A percentile compares a stretch with the other conserved stretches of the same genome.
These are phyloP conservation scores for Batillaria attramentaria DNA, from an alignment of 1,140 invertebrate genomes.

Conservation along the genomic window DNA sequence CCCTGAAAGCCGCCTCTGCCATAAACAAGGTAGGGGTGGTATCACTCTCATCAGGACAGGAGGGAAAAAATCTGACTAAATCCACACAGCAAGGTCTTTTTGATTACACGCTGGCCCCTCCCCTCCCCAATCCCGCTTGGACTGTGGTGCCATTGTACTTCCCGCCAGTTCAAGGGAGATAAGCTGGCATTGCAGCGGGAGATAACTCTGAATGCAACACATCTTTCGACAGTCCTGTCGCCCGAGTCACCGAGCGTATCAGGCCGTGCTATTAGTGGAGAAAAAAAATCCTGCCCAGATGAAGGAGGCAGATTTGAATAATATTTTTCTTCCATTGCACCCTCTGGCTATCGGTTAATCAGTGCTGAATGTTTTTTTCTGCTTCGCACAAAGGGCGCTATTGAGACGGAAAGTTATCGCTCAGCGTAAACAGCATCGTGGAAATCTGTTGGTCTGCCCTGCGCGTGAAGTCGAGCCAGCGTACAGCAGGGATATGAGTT, in stretches of 20 bases:
- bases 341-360: slow-evolving; percentile 3
- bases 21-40: background rate
- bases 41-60: background rate
- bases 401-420: background rate
- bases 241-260: background rate
- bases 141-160: slow-evolving; percentile 14
- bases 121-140: background rate
- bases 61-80: background rate
- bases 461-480: background rate
- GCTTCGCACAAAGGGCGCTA: background rate
- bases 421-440: background rate
- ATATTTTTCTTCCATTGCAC: slow-evolving; percentile 15
- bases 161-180: slow-evolving; percentile 10
- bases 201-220: slow-evolving; percentile 23
- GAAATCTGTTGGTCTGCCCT: background rate
- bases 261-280: background rate
- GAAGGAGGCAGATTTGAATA: background rate
- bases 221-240: slow-evolving; percentile 14
- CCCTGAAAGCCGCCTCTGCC: background rate
- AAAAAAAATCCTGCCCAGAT: background rate
- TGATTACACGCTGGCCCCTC: background rate
- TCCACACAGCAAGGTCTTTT: too few relatives aligned
- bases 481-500: background rate
- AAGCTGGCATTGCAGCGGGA: background rate
- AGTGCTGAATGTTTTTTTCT: background rate